A percentile compares a stretch with the other conserved stretches of the same genome.
These are phyloP conservation scores for Borostomias antarcticus DNA, from an alignment of 2,797 vertebrate species.

Conservation along the genomic window DNA sequence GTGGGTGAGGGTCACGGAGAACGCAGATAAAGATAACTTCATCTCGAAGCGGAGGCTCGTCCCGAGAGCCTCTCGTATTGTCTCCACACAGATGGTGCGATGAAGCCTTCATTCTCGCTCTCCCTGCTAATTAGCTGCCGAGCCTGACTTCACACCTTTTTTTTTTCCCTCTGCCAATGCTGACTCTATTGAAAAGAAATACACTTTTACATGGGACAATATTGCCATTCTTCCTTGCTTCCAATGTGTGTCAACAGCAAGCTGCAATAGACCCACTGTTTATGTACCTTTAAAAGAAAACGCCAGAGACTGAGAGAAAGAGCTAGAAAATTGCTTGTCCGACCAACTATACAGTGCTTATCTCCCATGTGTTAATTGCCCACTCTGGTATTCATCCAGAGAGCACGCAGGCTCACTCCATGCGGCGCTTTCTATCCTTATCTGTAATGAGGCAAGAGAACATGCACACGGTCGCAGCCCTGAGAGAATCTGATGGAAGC, in stretches of 20 bases:
- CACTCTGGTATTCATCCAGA: conserved; percentile 51
- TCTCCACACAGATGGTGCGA: conserved; percentile 43
- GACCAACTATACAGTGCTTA: conserved; percentile 51
- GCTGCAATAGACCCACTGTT: conserved; percentile 55
- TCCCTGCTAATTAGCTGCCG: conserved; percentile 58
- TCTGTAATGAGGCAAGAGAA: conserved; percentile 23
- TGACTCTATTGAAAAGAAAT: conserved; percentile 63
- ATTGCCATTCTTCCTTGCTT: conserved; percentile 56
- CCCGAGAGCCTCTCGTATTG: conserved; percentile 34
- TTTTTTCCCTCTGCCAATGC: conserved; percentile 32
- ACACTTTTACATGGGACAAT: conserved; percentile 57
- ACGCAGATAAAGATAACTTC: conserved; percentile 37
- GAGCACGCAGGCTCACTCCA: conserved; percentile 37
- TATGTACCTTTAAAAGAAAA: conserved; percentile 52
- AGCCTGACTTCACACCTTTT: conserved; percentile 49
- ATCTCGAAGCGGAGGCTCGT: conserved; percentile 25
- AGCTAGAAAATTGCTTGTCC: conserved; percentile 15
- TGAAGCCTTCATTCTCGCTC: conserved; percentile 26
- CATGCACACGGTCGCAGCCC: conserved; percentile 18
- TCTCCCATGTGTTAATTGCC: conserved; percentile 64
- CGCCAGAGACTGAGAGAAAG: conserved; percentile 48
- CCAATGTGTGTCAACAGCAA: conserved; percentile 61
- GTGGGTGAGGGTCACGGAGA: conserved; percentile 35
- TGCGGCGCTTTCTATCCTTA: background rate
- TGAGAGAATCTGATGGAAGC: conserved; percentile 34